A percentile compares a stretch with the other conserved stretches of the same genome.
Evolutionary conservation across 2,888 invertebrate species (phyloP).

Genomic region (Eilema sororculum): DNA sequence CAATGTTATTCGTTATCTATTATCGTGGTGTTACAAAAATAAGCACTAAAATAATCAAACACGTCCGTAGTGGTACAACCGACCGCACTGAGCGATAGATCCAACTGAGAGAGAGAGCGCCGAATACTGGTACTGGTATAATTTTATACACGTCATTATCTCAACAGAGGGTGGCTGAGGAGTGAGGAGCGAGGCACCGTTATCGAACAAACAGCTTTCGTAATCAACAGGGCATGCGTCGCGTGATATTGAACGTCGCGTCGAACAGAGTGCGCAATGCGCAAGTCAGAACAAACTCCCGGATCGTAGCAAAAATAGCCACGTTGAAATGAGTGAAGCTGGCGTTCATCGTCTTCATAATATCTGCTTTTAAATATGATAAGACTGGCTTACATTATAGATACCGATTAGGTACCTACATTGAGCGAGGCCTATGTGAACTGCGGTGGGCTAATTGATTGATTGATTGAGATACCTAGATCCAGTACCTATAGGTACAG

Average conservation of each 20-base stretch:
- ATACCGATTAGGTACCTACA: too few relatives aligned
- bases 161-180: not conserved
- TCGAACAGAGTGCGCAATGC: conserved; percentile 3
- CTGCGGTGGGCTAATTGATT: too few relatives aligned
- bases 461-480: too few relatives aligned
- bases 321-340: not conserved
- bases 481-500: too few relatives aligned
- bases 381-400: too few relatives aligned
- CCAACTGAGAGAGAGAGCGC: not conserved
- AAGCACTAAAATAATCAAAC: not conserved
- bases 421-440: too few relatives aligned
- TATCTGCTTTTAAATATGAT: too few relatives aligned
- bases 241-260: not conserved
- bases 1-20: not conserved
- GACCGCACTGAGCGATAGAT: not conserved
- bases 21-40: not conserved
- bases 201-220: not conserved
- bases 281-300: not conserved
- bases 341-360: too few relatives aligned
- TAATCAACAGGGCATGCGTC: not conserved
- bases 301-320: conserved; percentile 18
- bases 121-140: not conserved
- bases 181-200: not conserved
- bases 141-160: not conserved
- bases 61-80: not conserved